Conservation (phyloP, 2,888 invertebrate genomes). For the Macaria notata region DNA sequence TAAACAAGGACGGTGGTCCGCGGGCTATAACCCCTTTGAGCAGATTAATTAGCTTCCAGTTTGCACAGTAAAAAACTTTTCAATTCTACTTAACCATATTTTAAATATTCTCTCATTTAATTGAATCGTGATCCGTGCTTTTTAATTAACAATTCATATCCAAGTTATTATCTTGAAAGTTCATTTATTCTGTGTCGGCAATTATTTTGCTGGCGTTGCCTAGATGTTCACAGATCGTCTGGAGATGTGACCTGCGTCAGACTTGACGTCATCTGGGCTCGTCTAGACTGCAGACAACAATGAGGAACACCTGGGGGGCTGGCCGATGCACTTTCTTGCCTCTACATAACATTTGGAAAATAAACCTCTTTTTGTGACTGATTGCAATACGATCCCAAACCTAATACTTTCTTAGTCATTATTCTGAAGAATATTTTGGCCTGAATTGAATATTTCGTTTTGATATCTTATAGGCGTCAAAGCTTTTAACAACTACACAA, state of each 20-base stretch:
- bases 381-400: too few species aligned
- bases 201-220: too few species aligned
- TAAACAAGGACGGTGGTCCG: conserved; percentile 15
- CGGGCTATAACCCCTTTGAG: conserved; percentile 4
- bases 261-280: conserved; percentile 50
- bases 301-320: conserved; percentile 46
- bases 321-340: conserved; percentile 46
- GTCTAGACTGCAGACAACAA: conserved; percentile 63
- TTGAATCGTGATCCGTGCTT: background rate
- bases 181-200: too few species aligned
- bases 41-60: conserved; percentile 23
- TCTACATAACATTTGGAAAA: too few species aligned
- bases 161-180: background rate
- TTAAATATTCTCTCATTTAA: background rate
- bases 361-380: too few species aligned
- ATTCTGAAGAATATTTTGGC: too few species aligned
- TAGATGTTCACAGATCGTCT: conserved; percentile 30
- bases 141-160: background rate
- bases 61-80: conserved; percentile 16
- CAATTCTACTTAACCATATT: background rate
- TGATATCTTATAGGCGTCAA: too few species aligned
- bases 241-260: conserved; percentile 39
- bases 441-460: too few species aligned
- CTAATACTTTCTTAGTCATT: too few species aligned
- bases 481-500: too few species aligned